A percentile compares a stretch with the other conserved stretches of the same genome.
Evolutionary conservation across 2,888 invertebrate genomes (phyloP).

Genomic region (Sicus ferrugineus): DNA sequence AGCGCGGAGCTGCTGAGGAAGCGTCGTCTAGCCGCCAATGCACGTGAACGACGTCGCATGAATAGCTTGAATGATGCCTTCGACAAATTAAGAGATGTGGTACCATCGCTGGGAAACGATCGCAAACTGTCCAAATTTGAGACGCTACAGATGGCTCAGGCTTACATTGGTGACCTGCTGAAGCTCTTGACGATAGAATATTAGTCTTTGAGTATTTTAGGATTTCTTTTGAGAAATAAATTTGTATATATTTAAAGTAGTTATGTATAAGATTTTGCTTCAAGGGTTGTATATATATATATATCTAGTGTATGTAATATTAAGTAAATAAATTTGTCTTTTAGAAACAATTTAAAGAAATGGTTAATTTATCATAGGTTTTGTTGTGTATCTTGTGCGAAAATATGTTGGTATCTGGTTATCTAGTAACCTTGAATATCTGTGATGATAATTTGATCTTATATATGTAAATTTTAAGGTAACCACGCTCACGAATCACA

Average conservation of each 20-base stretch:
- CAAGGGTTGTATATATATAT: too few relatives aligned
- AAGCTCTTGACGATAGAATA: slow-evolving; percentile 68
- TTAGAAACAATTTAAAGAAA: too few relatives aligned
- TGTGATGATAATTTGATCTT: too few relatives aligned
- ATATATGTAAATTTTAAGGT: too few relatives aligned
- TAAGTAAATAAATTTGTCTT: too few relatives aligned
- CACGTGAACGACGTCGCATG: slow-evolving; percentile 77
- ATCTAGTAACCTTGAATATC: too few relatives aligned
- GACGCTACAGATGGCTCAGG: slow-evolving; percentile 81
- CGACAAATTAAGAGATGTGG: slow-evolving; percentile 74
- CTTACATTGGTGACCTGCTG: slow-evolving; percentile 74
- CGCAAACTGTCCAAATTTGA: slow-evolving; percentile 79
- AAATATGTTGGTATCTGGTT: background rate
- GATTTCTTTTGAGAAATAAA: background rate
- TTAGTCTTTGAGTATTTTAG: slow-evolving; percentile 39
- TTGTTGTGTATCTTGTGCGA: background rate
- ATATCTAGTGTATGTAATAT: too few relatives aligned
- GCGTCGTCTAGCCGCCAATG: slow-evolving; percentile 76
- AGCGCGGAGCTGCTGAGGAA: slow-evolving; percentile 57
- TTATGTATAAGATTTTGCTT: too few relatives aligned
- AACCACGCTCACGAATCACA: too few relatives aligned
- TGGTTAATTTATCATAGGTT: background rate
- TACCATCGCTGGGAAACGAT: slow-evolving; percentile 75
- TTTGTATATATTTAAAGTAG: background rate
- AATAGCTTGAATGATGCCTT: slow-evolving; percentile 78